phyloP scores from a whole-genome alignment of 2,888 invertebrate species.

The Oscheius sp. region DNA sequence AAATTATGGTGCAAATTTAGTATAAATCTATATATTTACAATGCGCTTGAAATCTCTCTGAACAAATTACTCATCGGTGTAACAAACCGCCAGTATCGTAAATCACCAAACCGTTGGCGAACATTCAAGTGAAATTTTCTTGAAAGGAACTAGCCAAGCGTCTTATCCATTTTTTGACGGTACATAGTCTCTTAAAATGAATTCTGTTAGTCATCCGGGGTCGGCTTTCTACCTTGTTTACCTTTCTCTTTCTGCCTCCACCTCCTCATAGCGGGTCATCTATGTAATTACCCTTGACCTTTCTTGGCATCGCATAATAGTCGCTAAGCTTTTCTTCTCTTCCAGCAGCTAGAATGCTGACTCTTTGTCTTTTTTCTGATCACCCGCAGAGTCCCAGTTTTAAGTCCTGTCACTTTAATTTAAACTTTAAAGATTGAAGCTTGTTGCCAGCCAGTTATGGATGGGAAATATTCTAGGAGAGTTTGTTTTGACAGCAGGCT shows the following conservation, averaged over 20 bases:
- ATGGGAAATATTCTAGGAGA: no score
- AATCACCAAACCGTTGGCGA: conserved; percentile 13
- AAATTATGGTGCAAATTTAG: no score
- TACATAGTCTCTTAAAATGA: no score
- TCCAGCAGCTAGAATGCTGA: background rate
- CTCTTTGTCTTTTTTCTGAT: conserved; percentile 13
- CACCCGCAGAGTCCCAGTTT: conserved; percentile 29
- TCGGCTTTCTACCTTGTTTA: background rate
- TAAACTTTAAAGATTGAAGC: background rate
- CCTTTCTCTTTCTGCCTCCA: conserved; percentile 1
- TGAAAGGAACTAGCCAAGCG: background rate
- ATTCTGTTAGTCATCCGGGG: background rate
- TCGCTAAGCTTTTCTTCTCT: background rate
- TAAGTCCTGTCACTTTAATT: conserved; percentile 4
- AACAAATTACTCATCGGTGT: conserved; percentile 31
- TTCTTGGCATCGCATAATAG: conserved; percentile 2
- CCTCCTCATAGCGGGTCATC: conserved; percentile 14
- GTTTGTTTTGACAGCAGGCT: no score
- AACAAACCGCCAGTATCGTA: conserved; percentile 29
- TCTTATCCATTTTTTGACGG: no score
- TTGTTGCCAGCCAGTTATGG: background rate
- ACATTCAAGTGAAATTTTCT: conserved; percentile 6
- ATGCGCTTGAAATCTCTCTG: background rate
- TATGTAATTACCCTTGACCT: conserved; percentile 29
- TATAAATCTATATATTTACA: no score